Base-by-base conservation (phyloP, 2,888 invertebrate species). In the Hyles lineata region DNA sequence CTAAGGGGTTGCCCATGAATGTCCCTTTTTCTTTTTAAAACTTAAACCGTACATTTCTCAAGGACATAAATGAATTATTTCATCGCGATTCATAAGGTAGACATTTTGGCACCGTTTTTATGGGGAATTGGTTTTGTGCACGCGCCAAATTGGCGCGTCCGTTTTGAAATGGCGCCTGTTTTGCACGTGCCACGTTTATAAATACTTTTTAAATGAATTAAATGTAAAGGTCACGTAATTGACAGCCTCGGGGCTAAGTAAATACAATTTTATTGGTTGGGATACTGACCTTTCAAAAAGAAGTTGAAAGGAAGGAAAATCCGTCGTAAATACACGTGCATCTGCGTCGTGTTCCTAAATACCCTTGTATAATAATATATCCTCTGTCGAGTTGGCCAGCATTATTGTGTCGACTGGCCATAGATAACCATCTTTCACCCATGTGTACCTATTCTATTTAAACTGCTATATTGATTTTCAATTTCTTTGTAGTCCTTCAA, bases 121-220 rank as follows among this genome's bases (percentile, higher is more conserved):
- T 43, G 50, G 50, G 67, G 50, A 67, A 43, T 35, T n/a, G 43
- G 15, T 43, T 50, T 50, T 50, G 67, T 67, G 6, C n/a, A 17
- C 6, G 67, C 23, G 67, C 67, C 50, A 67, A 67, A 23, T 67
- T 67, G 50, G 50, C 67, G 23, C 17, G 23, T 35, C 4, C n/a
- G 17, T 21, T 35, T 21, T 50, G 9, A 23, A 50, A 23, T 67
- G 67, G 67, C 67, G 67, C 67, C 67, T 21, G 23, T 43, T 67
- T 15, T 50, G 11, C 25, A 62, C 55, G 21, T 35, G n/a, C n/a
- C 19, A 21, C 4, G 23, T 67, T 17, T 23, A 43, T 50, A 50
- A 50, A 67, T 43, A 63, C 11, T 43, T 8, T 59, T 59, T 59
- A 59, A 59, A 11, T 59, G 21, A 32, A n/a, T 62, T 11, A 62